Evolutionary conservation across 1,140 invertebrate species (phyloP), one percentile per base, ranked within the genome.

Genomic region (Drosophila simulans): DNA sequence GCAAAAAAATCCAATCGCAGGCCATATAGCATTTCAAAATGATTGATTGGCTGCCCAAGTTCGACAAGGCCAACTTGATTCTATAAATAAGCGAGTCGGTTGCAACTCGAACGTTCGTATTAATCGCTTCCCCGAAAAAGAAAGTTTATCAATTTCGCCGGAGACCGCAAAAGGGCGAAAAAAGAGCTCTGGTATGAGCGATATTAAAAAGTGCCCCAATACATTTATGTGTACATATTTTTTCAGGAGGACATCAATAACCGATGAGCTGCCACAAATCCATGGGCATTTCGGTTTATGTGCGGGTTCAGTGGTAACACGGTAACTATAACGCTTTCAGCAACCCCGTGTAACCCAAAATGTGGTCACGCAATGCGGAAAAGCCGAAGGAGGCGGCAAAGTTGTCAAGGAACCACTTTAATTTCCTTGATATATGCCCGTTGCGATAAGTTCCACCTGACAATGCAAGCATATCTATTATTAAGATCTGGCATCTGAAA

Each of bases 361-460:
- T 55, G 43, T 56, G 59, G 70, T 58, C 54, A 56, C 65, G 54
- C 62, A 59, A 66, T 17, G 20, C 37, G 35, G 45, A 51, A 25
- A n/a, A 27, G 31, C 10, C 20, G 22, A 64, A 12, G 15, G 4
- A 42, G 10, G 43, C 37, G 56, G 48, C 15, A 49, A 64, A 60
- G 22, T 40, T 59, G 62, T 78, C 59, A 48, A 42, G 40, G 17
- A 53, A 64, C 57, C 75, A 83, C 82, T 83, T 83, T 78, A 83
- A 88, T 88, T 79, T 86, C 60, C 79, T 72, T 86, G 83, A 88
- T 83, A 83, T 79, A 88, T 88, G 79, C 62, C 46, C 39, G 45
- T 42, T 60, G 70, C 70, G 82, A 86, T 88, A 86, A 81, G 76
- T 69, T 88, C 66, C 58, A 88, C 83, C 82, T 86, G 82, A 83